Evolutionary conservation across 2,888 invertebrate genomes (phyloP), one percentile per base, ranked within the genome.

Genomic region (Buathra laborator): DNA sequence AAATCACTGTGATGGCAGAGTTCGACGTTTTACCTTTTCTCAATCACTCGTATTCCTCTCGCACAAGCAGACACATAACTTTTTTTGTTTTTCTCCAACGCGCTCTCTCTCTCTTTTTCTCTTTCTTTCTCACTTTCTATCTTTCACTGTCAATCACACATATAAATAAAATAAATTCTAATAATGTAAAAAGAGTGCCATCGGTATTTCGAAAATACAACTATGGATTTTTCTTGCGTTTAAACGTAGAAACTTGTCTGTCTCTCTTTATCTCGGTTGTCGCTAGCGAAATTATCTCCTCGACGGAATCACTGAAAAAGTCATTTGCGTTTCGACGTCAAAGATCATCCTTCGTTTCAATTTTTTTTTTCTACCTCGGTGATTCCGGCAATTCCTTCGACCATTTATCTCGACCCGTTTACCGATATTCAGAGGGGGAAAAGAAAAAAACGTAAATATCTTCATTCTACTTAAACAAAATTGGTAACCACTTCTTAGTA

Each of bases 381-480:
- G 76, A 85, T 85, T 82, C 79, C 76, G 79, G 59, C 48, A 84
- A 66, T 77, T 46, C 32, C 46, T 53, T 64, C 56, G 10, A 51
- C 53, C 24, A 51, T 71, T 46, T 72, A 29, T 51, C 32, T 82
- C 81, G 59, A 71, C 32, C 64, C 67, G 62, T 66, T 32, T 79
- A 44, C 75, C 75, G 75, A 68, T 71, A 76, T 76, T 56, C 78
- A 53, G 56, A 77, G 62, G 48, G 4, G 12, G 59, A 78, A 59
- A 77, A 71, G 4, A 16, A 67, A 78, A 77, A 71, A 75, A 89
- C 62, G 87, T 89, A 90, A 90, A 90, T 89, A 89, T 90, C 89
- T 89, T 88, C 89, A 87, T 85, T 90, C 86, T 87, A 90, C 88
- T 90, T 90, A 90, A 89, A 90, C 87, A 77, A 86, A 86, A 86